Conservation (phyloP, 2,888 invertebrate species). For the Arenicola marina region DNA sequence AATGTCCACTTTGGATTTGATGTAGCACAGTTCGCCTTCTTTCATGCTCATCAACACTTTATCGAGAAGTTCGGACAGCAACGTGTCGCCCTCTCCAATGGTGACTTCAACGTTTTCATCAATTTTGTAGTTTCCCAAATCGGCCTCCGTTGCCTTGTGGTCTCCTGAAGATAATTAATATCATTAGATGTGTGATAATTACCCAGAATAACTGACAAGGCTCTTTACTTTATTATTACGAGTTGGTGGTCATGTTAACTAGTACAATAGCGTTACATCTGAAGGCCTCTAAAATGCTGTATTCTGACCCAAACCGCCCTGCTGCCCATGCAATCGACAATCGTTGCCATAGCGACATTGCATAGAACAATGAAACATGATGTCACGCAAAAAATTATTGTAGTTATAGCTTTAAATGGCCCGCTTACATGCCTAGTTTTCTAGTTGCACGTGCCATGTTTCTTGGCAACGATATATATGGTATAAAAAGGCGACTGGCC, state of each 20-base stretch:
- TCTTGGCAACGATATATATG: no score
- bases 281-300: no score
- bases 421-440: no score
- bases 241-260: not conserved
- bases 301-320: no score
- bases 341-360: no score
- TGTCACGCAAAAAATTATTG: no score
- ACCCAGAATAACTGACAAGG: not conserved
- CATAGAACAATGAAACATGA: no score
- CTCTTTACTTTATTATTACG: not conserved
- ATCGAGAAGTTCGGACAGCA: slow-evolving; percentile 32
- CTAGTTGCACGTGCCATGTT: no score
- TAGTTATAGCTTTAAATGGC: no score
- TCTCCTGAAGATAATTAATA: not conserved
- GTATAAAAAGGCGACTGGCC: no score
- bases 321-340: no score
- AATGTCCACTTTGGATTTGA: slow-evolving; percentile 32
- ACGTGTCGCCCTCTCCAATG: slow-evolving; percentile 34
- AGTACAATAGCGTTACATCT: no score
- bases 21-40: slow-evolving; percentile 28
- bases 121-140: slow-evolving; percentile 15
- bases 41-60: slow-evolving; percentile 30
- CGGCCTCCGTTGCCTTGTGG: not conserved
- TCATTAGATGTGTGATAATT: not conserved
- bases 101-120: slow-evolving; percentile 26